A percentile compares a stretch with the other conserved stretches of the same genome.
phyloP scores from a whole-genome alignment of 2,797 vertebrate species.

The Melanotaenia parkinsoni region DNA sequence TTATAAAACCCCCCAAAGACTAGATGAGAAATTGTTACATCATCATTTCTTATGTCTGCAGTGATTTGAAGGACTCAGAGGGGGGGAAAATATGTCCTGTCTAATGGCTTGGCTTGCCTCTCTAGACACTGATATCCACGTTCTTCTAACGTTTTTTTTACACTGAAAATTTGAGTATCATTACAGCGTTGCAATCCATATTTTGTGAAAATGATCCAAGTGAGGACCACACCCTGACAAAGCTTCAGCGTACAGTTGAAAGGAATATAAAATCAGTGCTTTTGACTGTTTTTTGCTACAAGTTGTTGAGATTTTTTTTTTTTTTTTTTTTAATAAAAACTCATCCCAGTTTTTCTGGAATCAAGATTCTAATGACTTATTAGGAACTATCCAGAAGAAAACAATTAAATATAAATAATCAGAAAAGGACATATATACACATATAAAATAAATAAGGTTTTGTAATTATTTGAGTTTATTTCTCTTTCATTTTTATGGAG shows the following conservation, averaged over 20 bases:
- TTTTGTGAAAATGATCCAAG: constrained; percentile 27
- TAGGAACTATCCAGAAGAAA: background rate
- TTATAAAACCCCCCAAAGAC: constrained; percentile 29
- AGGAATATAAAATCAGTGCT: background rate
- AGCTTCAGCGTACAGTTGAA: constrained; percentile 2
- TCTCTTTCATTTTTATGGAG: background rate
- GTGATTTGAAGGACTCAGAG: constrained; percentile 36
- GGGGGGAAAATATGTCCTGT: constrained; percentile 9
- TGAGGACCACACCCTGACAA: constrained; percentile 12
- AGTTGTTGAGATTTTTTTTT: background rate
- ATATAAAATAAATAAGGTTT: background rate
- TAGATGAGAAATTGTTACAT: constrained; percentile 50
- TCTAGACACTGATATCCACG: constrained; percentile 15
- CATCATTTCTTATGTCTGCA: constrained; percentile 34
- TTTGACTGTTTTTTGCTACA: background rate
- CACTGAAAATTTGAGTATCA: constrained; percentile 33
- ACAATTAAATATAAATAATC: background rate
- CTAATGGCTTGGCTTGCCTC: constrained; percentile 36
- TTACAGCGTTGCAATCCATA: constrained; percentile 45
- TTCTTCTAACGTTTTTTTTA: constrained; percentile 29
- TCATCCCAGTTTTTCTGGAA: background rate
- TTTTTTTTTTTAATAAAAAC: background rate
- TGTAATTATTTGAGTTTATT: background rate
- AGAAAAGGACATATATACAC: too few species aligned
- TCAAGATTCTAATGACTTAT: background rate